Percentiles rank a stretch among this genome's conserved stretches.
Conservation (phyloP, 2,888 invertebrate genomes). For the Philonicus albiceps region DNA sequence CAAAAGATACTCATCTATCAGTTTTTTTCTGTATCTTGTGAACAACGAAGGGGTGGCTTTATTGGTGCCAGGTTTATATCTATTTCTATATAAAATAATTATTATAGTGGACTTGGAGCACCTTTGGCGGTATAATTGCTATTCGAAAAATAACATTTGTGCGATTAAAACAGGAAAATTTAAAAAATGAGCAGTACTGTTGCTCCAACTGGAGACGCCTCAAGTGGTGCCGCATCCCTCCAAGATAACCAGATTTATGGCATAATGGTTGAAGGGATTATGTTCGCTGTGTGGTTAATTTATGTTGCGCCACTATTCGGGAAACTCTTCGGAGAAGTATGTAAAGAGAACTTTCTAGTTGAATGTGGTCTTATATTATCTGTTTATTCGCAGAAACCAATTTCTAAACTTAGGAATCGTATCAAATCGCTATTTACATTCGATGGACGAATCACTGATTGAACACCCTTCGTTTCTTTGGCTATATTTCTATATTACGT, state of each 20-base stretch:
- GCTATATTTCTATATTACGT: too few relatives aligned
- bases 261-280: not conserved
- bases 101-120: too few relatives aligned
- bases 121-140: too few relatives aligned
- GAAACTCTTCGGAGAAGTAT: not conserved
- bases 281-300: not conserved
- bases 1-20: not conserved
- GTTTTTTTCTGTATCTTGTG: not conserved
- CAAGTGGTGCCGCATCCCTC: not conserved
- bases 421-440: not conserved
- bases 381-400: not conserved
- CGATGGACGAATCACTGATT: not conserved
- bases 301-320: not conserved
- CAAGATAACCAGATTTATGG: not conserved
- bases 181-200: not conserved
- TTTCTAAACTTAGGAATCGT: not conserved
- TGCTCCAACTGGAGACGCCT: not conserved
- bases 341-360: not conserved
- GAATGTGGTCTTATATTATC: not conserved
- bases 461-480: too few relatives aligned
- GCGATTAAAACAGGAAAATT: not conserved
- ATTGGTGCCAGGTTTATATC: not conserved
- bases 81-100: too few relatives aligned
- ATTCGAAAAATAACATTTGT: too few relatives aligned
- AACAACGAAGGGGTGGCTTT: not conserved